These are phyloP conservation scores for Actinemys pallida DNA, from an alignment of 2,113 vertebrate species.

Conservation along the genomic window DNA sequence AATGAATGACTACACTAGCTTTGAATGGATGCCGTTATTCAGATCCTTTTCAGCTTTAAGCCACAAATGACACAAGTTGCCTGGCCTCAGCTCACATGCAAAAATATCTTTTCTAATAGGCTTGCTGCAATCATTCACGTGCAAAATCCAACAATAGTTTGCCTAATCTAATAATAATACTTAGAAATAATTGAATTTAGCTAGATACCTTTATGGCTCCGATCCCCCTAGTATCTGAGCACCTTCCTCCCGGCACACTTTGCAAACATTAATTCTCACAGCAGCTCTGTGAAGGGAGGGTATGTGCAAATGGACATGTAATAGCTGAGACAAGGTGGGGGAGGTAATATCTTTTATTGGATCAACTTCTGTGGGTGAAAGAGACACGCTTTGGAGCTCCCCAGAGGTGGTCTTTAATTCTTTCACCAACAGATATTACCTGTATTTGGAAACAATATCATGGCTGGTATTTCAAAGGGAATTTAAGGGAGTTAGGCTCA, in stretches of 20 bases:
- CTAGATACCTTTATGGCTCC: background rate
- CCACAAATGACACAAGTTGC: background rate
- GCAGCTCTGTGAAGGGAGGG: background rate
- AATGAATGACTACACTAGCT: background rate
- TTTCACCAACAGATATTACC: background rate
- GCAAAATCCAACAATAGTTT: background rate
- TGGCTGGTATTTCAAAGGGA: background rate
- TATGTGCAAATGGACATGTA: background rate
- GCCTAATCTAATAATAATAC: background rate
- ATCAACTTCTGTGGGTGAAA: background rate
- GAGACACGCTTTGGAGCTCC: background rate
- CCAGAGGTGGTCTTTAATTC: background rate
- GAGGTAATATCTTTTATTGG: background rate
- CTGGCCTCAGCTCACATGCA: fast-evolving
- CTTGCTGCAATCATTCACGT: background rate
- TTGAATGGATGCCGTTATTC: background rate
- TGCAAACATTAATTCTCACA: background rate
- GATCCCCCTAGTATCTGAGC: background rate
- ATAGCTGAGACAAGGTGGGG: background rate
- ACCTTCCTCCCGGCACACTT: background rate
- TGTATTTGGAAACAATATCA: background rate
- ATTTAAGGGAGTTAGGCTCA: background rate
- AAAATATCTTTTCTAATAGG: background rate
- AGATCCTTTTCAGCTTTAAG: background rate
- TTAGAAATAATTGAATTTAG: background rate